These are phyloP conservation scores for Lepilemur ruficaudatus DNA, from an alignment of 2,797 vertebrate species.

Conservation along the genomic window DNA sequence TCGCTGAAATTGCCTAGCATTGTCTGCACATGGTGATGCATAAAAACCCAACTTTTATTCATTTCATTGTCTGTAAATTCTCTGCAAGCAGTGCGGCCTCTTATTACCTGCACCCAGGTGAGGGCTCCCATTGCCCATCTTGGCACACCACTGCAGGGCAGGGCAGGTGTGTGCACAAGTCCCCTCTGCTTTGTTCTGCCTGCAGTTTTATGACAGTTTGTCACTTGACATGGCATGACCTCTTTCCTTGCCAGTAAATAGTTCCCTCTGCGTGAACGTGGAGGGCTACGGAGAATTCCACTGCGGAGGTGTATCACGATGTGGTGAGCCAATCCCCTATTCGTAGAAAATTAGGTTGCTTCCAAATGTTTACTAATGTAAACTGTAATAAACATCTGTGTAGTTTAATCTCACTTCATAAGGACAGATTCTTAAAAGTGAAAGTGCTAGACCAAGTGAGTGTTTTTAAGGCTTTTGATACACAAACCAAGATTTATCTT, in stretches of 20 bases:
- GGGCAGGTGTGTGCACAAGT: rapidly evolving
- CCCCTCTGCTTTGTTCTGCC: background rate
- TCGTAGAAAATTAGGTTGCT: background rate
- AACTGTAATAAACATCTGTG: background rate
- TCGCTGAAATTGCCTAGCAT: background rate
- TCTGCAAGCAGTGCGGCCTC: background rate
- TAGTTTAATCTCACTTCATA: background rate
- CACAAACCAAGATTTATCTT: background rate
- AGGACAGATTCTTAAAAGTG: background rate
- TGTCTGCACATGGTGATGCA: background rate
- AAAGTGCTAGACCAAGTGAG: background rate
- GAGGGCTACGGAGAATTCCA: background rate
- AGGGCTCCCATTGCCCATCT: background rate
- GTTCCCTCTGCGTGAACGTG: background rate
- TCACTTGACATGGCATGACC: background rate
- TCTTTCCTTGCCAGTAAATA: background rate
- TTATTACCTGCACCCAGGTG: background rate
- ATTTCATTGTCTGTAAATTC: background rate
- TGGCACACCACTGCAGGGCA: rapidly evolving
- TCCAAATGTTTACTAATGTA: background rate
- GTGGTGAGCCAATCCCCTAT: background rate
- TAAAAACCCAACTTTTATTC: background rate
- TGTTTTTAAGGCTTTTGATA: background rate
- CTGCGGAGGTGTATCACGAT: rapidly evolving
- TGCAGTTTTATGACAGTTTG: rapidly evolving